Evolutionary conservation across 2,113 vertebrate genomes (phyloP).

Genomic region (Nasalis larvatus): DNA sequence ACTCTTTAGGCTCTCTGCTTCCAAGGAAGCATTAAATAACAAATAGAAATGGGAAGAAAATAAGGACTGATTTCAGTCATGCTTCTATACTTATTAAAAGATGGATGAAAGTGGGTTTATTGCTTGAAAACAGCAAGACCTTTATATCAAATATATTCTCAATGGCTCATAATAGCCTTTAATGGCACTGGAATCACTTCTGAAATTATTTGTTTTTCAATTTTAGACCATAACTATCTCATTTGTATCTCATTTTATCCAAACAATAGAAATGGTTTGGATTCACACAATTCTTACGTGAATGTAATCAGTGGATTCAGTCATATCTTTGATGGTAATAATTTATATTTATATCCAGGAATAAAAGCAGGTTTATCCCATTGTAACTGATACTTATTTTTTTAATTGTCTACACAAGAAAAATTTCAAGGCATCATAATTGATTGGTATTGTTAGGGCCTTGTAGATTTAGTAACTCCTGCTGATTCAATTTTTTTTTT

Average conservation of each 20-base stretch:
- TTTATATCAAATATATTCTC: not conserved
- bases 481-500: not conserved
- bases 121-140: not conserved
- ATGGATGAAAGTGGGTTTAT: too few relatives aligned
- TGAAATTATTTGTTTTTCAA: not conserved
- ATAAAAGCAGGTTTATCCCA: not conserved
- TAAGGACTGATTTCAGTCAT: too few relatives aligned
- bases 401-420: not conserved
- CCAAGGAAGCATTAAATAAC: too few relatives aligned
- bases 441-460: not conserved
- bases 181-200: not conserved
- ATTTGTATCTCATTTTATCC: not conserved
- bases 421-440: not conserved
- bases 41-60: too few relatives aligned
- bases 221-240: not conserved
- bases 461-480: not conserved
- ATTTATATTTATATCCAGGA: not conserved
- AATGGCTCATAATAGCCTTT: not conserved
- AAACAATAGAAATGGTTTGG: not conserved
- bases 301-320: not conserved
- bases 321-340: not conserved
- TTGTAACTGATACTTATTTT: not conserved
- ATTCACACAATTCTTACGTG: not conserved
- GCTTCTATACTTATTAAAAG: too few relatives aligned
- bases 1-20: too few relatives aligned